Evolutionary conservation across 2,888 invertebrate genomes (phyloP).

Genomic region (Mythimna loreyi): DNA sequence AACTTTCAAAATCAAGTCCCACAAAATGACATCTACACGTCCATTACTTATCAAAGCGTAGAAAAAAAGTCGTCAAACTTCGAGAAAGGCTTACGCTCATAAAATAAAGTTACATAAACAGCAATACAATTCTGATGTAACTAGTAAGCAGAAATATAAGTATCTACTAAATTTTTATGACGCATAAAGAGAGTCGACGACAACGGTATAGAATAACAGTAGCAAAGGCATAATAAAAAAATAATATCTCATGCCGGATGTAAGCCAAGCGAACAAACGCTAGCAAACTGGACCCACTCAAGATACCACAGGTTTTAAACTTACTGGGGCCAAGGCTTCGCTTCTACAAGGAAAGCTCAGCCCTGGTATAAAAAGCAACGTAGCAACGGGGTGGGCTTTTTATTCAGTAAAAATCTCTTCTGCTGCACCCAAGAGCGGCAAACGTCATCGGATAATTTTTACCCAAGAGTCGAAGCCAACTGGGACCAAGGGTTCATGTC

Average conservation of each 20-base stretch:
- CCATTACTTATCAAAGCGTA: conserved; percentile 11
- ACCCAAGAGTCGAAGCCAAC: no score
- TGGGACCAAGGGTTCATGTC: no score
- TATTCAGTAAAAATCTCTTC: no score
- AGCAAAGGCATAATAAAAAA: conserved; percentile 69
- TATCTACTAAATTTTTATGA: conserved; percentile 76
- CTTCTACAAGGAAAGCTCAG: no score
- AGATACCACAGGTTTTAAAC: no score
- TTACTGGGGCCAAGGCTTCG: no score
- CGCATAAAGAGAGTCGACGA: conserved; percentile 72
- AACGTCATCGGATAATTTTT: no score
- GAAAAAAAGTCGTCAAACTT: conserved; percentile 14
- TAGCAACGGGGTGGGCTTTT: no score
- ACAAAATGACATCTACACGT: background rate
- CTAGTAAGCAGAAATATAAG: conserved; percentile 72
- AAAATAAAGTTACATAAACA: conserved; percentile 69
- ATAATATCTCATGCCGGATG: conserved; percentile 47
- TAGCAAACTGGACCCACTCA: background rate
- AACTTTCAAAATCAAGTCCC: background rate
- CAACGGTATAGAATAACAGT: conserved; percentile 70
- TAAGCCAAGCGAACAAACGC: background rate
- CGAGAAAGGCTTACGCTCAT: conserved; percentile 49
- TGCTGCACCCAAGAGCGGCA: no score
- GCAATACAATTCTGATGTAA: conserved; percentile 71
- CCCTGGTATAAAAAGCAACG: no score